Evolutionary conservation across 1,140 invertebrate species (phyloP).

Genomic region (Caligus rogercresseyi): DNA sequence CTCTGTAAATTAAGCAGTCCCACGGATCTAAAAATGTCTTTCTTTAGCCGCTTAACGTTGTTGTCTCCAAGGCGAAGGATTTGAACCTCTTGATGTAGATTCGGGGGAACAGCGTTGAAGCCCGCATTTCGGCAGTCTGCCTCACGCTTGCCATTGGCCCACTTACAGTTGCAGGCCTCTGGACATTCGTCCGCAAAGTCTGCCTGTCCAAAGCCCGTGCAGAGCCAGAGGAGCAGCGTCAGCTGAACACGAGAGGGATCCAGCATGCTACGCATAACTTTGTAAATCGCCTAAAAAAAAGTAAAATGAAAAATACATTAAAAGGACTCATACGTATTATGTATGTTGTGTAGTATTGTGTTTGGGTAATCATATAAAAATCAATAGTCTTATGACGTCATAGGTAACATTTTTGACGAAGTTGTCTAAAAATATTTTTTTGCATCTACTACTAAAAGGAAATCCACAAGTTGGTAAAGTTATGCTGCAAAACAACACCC

Average conservation of each 20-base stretch:
- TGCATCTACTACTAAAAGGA: too few relatives aligned
- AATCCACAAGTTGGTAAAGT: too few relatives aligned
- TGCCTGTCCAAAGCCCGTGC: background rate
- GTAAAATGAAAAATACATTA: too few relatives aligned
- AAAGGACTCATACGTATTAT: too few relatives aligned
- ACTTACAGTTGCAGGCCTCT: constrained; percentile 60
- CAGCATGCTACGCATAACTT: too few relatives aligned
- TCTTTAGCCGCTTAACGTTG: constrained; percentile 47
- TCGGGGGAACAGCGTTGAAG: constrained; percentile 47
- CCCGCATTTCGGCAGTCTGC: constrained; percentile 57
- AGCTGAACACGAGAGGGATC: background rate
- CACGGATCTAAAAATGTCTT: constrained; percentile 57
- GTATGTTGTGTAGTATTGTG: too few relatives aligned
- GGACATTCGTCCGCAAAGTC: constrained; percentile 63
- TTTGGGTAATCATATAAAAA: too few relatives aligned
- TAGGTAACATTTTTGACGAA: too few relatives aligned
- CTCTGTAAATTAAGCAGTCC: constrained; percentile 64
- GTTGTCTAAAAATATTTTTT: too few relatives aligned
- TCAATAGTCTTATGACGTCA: too few relatives aligned
- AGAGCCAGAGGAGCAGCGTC: background rate
- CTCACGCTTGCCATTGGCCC: constrained; percentile 73
- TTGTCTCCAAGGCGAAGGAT: constrained; percentile 63
- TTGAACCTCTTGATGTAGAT: constrained; percentile 60
- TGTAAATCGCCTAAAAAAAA: too few relatives aligned
- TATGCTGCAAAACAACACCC: too few relatives aligned